phyloP scores from a whole-genome alignment of 2,888 invertebrate species.

The Idaea straminata region DNA sequence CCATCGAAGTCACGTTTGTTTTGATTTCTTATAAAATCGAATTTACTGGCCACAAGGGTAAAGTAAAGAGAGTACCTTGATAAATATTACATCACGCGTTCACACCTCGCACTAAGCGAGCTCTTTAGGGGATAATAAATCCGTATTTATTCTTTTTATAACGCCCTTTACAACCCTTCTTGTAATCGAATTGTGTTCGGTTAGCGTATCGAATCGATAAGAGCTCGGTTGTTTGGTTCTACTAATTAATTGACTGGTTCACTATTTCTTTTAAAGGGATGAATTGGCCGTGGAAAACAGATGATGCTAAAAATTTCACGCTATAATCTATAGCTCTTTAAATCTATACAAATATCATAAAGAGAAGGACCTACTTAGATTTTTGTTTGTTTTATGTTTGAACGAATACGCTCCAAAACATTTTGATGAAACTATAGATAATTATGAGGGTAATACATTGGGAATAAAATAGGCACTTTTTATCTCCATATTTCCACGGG shows the following conservation, averaged over 20 bases:
- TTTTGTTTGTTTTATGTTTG: too few species aligned
- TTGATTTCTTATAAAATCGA: constrained; percentile 67
- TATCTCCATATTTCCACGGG: too few species aligned
- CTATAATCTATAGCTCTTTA: too few species aligned
- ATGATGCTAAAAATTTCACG: too few species aligned
- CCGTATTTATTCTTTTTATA: constrained; percentile 79
- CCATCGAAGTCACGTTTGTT: constrained; percentile 50
- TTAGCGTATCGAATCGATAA: constrained; percentile 68
- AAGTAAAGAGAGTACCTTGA: constrained; percentile 37
- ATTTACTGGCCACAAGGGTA: constrained; percentile 67
- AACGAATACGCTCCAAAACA: too few species aligned
- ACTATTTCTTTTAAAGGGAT: not conserved
- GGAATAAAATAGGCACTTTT: too few species aligned
- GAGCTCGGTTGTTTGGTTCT: constrained; percentile 39
- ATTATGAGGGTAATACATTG: too few species aligned
- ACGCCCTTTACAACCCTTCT: constrained; percentile 58
- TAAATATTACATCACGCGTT: constrained; percentile 76
- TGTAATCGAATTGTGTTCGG: constrained; percentile 67
- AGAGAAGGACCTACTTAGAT: too few species aligned
- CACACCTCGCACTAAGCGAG: constrained; percentile 72
- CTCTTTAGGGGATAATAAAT: constrained; percentile 78
- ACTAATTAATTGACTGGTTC: constrained; percentile 22
- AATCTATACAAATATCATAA: too few species aligned
- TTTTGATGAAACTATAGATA: too few species aligned
- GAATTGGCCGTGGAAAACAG: too few species aligned